These are phyloP conservation scores for Tenrec ecaudatus DNA, from an alignment of 2,113 vertebrate species.

Conservation along the genomic window DNA sequence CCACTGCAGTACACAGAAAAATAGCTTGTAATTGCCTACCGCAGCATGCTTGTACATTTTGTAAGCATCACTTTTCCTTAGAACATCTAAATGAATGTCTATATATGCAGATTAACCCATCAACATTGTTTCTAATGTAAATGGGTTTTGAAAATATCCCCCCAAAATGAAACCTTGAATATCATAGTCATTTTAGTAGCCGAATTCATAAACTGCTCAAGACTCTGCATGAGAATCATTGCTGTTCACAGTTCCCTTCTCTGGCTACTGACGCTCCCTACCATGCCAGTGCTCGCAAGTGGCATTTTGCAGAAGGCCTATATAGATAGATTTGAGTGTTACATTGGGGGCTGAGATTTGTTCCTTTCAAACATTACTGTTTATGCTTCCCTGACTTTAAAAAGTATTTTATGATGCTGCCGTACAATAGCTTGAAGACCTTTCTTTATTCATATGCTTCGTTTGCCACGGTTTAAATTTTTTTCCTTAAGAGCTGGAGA, in stretches of 20 bases:
- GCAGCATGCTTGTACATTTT: not conserved
- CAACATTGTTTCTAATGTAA: conserved; percentile 35
- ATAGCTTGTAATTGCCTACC: not conserved
- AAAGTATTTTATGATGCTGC: too few relatives aligned
- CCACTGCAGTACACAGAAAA: conserved; percentile 9
- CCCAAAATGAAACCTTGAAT: conserved; percentile 44
- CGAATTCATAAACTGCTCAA: conserved; percentile 38
- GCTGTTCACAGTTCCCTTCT: not conserved
- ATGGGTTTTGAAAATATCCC: conserved; percentile 44
- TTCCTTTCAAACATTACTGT: not conserved
- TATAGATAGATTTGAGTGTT: conserved; percentile 32
- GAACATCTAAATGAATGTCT: not conserved
- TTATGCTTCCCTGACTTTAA: not conserved
- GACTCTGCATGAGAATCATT: conserved; percentile 6
- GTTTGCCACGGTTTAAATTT: too few relatives aligned
- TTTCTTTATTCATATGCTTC: not conserved
- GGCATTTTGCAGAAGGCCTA: conserved; percentile 69
- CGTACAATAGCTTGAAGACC: not conserved
- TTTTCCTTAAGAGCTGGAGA: not conserved
- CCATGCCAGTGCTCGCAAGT: conserved; percentile 52
- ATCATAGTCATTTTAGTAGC: conserved; percentile 15
- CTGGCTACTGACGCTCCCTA: conserved; percentile 14
- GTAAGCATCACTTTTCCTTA: not conserved
- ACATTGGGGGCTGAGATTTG: not conserved
- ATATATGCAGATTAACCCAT: not conserved